Evolutionary conservation across 2,797 vertebrate genomes (phyloP), one percentile per base, ranked within the genome.

Genomic region (Pangasius mekongensis): DNA sequence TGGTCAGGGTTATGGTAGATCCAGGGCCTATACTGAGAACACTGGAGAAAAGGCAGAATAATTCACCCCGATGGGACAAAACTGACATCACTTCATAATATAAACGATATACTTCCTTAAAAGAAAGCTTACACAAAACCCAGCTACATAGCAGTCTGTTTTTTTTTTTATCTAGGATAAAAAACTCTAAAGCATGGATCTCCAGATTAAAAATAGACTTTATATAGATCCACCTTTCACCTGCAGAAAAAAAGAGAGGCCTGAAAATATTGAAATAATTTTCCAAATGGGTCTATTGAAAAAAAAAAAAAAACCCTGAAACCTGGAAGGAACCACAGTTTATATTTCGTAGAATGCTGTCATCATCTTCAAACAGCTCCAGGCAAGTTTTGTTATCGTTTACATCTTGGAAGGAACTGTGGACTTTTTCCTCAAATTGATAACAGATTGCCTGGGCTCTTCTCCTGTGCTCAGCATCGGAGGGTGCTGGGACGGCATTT

Each of bases 351-450:
- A 95, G 95, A 96, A 96, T 96, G 94, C 95, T 94, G 94, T 96
- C 93, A 97, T 95, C 93, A 83, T 88, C 96, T 98, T 98, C 96
- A 97, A 98, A 97, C 95, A 92, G 89, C 91, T 93, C 93, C 90
- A 94, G 95, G 89, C 93, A 94, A 96, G 95, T 96, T 36, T 97
- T 97, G 96, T 95, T 97, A 97, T 97, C 96, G 95, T 97, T 97
- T 97, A 97, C 96, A 96, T 97, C 96, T 97, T 97, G 96, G 97
- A 97, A 91, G 94, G 93, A 94, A 95, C 94, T 91, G 92, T 93
- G 94, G 92, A 92, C 93, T 95, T 97, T 97, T 97, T 95, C 73
- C 86, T 90, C 22, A 97, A 98, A 98, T 97, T 97, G 97, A 98
- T 97, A 97, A 96, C 97, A 98, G 97, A 97, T 96, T 96, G 92